Evolutionary conservation across 2,113 vertebrate genomes (phyloP).

Genomic region (Laterallus jamaicensis): DNA sequence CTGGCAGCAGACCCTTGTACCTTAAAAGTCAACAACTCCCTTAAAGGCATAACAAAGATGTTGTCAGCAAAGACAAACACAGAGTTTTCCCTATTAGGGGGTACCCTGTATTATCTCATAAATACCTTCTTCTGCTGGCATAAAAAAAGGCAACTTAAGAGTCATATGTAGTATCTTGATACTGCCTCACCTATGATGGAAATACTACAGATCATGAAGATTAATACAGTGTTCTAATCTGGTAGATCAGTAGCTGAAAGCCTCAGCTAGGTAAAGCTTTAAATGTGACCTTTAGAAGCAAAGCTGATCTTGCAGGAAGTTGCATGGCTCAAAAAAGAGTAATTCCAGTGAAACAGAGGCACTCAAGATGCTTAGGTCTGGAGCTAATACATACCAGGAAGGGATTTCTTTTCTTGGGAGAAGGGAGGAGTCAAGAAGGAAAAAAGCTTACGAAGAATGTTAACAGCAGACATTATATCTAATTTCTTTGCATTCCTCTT

Average conservation of each 20-base stretch:
- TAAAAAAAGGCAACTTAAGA: not conserved
- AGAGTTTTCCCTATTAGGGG: not conserved
- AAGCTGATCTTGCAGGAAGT: constrained; percentile 56
- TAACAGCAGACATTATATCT: constrained; percentile 57
- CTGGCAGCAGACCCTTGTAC: constrained; percentile 25
- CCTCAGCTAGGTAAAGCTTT: constrained; percentile 6
- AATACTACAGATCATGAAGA: not conserved
- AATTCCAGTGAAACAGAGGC: constrained; percentile 41
- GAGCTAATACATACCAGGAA: constrained; percentile 63
- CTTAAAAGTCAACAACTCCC: not conserved
- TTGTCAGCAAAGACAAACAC: not conserved
- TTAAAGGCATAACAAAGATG: not conserved
- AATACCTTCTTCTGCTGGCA: not conserved
- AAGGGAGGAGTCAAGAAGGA: constrained; percentile 16
- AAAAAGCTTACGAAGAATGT: constrained; percentile 52
- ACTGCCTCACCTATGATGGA: not conserved
- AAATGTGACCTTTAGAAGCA: constrained; percentile 47
- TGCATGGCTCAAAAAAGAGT: constrained; percentile 11
- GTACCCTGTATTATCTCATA: not conserved
- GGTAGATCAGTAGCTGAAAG: constrained; percentile 11
- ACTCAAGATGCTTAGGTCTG: constrained; percentile 53
- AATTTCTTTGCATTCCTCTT: constrained; percentile 53
- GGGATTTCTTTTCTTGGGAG: constrained; percentile 55
- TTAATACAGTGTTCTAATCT: not conserved
- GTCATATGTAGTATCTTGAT: not conserved